Conservation (phyloP, 2,888 invertebrate genomes). For the Trichogramma dendrolimi region DNA sequence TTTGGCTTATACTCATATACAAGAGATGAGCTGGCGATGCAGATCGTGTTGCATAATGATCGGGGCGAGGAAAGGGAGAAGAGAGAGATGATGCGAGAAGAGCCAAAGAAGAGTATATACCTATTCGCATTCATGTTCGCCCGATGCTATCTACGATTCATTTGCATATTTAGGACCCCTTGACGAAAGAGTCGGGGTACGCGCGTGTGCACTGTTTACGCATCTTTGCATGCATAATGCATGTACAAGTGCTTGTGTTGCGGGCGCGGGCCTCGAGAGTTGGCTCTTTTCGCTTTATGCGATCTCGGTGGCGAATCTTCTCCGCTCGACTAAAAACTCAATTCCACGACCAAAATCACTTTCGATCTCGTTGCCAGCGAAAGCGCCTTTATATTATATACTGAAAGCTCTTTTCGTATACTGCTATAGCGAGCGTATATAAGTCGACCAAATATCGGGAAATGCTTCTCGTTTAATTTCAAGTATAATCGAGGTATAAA, state of each 20-base stretch:
- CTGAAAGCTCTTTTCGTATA: too few species aligned
- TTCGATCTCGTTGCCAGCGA: neutral
- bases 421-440: too few species aligned
- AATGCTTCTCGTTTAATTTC: too few species aligned
- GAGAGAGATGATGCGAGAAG: too few species aligned
- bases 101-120: conserved; percentile 21
- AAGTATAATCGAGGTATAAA: too few species aligned
- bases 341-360: conserved; percentile 25
- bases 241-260: neutral
- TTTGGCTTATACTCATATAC: neutral
- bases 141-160: conserved; percentile 47
- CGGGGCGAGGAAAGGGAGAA: conserved; percentile 15
- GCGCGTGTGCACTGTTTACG: neutral
- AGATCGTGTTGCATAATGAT: conserved; percentile 13
- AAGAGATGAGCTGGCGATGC: conserved; percentile 1
- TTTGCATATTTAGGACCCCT: conserved; percentile 47
- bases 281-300: conserved; percentile 33
- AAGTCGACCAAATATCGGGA: too few species aligned
- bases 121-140: conserved; percentile 43
- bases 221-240: neutral
- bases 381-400: too few species aligned
- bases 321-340: conserved; percentile 45
- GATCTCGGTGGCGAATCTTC: conserved; percentile 40
- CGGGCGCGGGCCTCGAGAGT: conserved; percentile 14
- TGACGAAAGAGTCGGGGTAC: neutral